Conservation (phyloP, 1,140 invertebrate species). For the Zaprionus vittiger region DNA sequence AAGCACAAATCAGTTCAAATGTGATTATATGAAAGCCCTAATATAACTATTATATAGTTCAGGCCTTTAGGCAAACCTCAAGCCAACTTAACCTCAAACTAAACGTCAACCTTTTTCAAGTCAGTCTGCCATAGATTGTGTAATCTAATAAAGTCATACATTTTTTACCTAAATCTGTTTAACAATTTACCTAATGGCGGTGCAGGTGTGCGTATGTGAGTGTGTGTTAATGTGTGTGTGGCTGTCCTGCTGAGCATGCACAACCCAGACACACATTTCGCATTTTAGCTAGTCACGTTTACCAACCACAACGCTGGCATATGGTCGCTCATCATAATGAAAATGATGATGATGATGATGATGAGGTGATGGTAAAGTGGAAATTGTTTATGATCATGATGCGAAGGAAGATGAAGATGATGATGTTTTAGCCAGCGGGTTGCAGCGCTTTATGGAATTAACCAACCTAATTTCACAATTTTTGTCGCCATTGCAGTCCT, state of each 20-base stretch:
- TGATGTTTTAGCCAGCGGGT: constrained; percentile 22
- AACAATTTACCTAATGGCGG: constrained; percentile 30
- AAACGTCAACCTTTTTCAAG: neutral
- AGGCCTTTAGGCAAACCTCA: neutral
- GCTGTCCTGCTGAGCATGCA: neutral
- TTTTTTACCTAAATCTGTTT: constrained; percentile 19
- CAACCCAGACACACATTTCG: constrained; percentile 2
- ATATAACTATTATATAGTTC: neutral
- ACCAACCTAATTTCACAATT: constrained; percentile 45
- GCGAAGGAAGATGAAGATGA: constrained; percentile 1
- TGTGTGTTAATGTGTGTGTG: neutral
- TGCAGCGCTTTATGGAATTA: constrained; percentile 47
- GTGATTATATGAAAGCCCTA: neutral
- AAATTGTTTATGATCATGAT: neutral
- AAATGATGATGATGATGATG: neutral
- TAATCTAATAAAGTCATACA: constrained; percentile 6
- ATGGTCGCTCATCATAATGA: constrained; percentile 6
- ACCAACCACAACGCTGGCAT: neutral
- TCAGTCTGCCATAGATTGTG: neutral
- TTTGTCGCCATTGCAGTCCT: constrained; percentile 37
- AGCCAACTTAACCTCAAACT: neutral
- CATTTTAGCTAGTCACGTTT: constrained; percentile 10
- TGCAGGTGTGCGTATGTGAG: neutral
- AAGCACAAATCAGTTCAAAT: constrained; percentile 1
- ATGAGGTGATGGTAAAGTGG: neutral